Percentiles rank a stretch among this genome's conserved stretches.
Evolutionary conservation across 2,113 vertebrate genomes (phyloP).

Genomic region (Nanorana parkeri): DNA sequence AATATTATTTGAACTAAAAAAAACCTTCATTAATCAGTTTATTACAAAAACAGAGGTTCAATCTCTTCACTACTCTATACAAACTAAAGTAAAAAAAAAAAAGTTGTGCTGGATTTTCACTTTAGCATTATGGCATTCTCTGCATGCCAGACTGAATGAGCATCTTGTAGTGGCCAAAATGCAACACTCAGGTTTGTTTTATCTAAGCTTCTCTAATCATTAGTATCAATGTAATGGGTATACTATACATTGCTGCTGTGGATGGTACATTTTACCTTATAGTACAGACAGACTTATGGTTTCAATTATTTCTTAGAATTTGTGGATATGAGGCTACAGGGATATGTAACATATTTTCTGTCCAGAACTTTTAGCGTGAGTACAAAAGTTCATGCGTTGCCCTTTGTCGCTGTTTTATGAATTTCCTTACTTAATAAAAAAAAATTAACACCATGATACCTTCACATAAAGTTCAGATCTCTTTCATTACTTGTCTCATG

Average conservation of each 20-base stretch:
- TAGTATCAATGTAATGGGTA: background rate
- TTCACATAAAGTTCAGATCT: conserved; percentile 24
- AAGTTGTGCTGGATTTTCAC: too few relatives aligned
- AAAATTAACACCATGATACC: conserved; percentile 9
- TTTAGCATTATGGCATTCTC: too few relatives aligned
- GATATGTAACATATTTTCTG: conserved; percentile 26
- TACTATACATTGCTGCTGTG: background rate
- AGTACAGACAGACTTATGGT: background rate
- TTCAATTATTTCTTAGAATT: conserved; percentile 33
- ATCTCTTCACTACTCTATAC: too few relatives aligned
- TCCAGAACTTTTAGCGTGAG: conserved; percentile 32
- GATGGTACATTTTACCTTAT: background rate
- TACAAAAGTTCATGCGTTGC: conserved; percentile 52
- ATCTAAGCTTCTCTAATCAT: too few relatives aligned
- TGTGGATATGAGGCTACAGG: conserved; percentile 12
- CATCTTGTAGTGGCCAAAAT: too few relatives aligned
- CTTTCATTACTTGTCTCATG: conserved; percentile 7
- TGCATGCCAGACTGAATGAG: too few relatives aligned
- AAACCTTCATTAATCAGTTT: too few relatives aligned
- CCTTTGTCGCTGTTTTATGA: conserved; percentile 47
- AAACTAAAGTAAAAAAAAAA: too few relatives aligned
- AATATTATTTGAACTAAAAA: too few relatives aligned
- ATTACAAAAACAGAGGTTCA: too few relatives aligned
- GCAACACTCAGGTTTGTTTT: too few relatives aligned
- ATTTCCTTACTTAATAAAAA: conserved; percentile 32